phyloP scores from a whole-genome alignment of 2,888 invertebrate genomes.

The Rhamphomyia laevipes region DNA sequence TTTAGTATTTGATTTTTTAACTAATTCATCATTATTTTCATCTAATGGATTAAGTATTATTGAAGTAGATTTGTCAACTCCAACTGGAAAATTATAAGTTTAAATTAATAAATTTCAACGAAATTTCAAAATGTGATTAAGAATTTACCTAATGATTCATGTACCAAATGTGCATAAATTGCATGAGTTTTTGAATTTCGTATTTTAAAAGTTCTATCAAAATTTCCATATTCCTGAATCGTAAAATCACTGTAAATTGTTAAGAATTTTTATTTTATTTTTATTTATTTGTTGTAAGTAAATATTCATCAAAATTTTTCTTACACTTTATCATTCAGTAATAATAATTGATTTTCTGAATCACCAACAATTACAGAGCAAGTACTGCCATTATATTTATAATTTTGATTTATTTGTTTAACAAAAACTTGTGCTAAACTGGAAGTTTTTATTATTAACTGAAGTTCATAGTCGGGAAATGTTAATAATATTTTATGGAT shows the following conservation, averaged over 20 bases:
- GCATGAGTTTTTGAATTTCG: slow-evolving; percentile 36
- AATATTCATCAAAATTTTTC: slow-evolving; percentile 13
- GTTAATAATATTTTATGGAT: slow-evolving; percentile 48
- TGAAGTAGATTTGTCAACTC: slow-evolving; percentile 13
- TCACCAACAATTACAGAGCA: slow-evolving; percentile 49
- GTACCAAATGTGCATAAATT: slow-evolving; percentile 45
- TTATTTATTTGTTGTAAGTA: neutral
- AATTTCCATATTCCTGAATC: slow-evolving; percentile 37
- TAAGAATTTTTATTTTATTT: neutral
- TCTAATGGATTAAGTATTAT: slow-evolving; percentile 11
- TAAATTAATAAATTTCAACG: neutral
- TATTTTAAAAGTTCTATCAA: slow-evolving; percentile 38
- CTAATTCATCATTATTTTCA: neutral
- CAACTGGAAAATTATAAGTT: slow-evolving; percentile 14
- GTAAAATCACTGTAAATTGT: slow-evolving; percentile 27
- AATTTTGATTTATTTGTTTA: slow-evolving; percentile 37
- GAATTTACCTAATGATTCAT: slow-evolving; percentile 44
- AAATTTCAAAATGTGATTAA: neutral
- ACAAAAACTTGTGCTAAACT: slow-evolving; percentile 33
- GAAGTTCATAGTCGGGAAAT: slow-evolving; percentile 51
- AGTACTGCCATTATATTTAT: slow-evolving; percentile 37
- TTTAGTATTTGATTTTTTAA: slow-evolving; percentile 1
- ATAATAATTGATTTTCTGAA: slow-evolving; percentile 47
- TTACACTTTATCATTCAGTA: slow-evolving; percentile 46
- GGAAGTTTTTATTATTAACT: slow-evolving; percentile 29